Base-by-base conservation (phyloP, 2,797 vertebrate species). In the Spinibarbus caldwelli region DNA sequence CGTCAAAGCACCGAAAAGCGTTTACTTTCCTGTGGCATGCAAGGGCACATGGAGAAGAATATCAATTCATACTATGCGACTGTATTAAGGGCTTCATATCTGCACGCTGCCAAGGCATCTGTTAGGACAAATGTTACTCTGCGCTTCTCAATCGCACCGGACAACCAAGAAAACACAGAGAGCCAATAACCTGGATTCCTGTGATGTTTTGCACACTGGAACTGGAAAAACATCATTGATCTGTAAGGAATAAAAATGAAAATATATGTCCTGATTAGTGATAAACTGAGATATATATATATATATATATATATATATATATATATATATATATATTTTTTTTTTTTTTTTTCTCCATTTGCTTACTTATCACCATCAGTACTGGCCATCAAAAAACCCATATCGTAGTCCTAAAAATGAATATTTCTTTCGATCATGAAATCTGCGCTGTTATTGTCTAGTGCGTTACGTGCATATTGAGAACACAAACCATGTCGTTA, bases 61-160 rank as follows among this genome's bases (percentile, higher is more conserved):
- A 23, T 54, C 84, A 75, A 68, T 78, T 79, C 68, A 86, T 77
- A 71, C 81, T 66, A 86, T 43, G 38, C 47, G 36, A 81, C 80
- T 67, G 45, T 52, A 59, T 80, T 85, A 88, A 90, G 86, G 86
- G 87, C 87, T 80, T 88, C 45, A 57, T 36, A 73, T 84, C 71
- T 86, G 52, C 66, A 77, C 85, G 67, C 78, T 78, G 80, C 85
- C 78, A 86, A 59, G 29, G 75, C 38, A 64, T 87, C 59, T 83
- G 68, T 26, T 57, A 49, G 83, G 70, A 79, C 80, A 31, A 71
- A 62, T 68, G 10, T 76, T 66, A 57, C 43, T 71, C 36, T 72
- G 12, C 34, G 43, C 47, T 26, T 12, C 79, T 38, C 36, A 31
- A 64, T 26, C 78, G 26, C 67, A 64, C 54, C 80, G 64, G 41